Base-by-base conservation (phyloP, 2,113 vertebrate genomes). In the Gobius niger region DNA sequence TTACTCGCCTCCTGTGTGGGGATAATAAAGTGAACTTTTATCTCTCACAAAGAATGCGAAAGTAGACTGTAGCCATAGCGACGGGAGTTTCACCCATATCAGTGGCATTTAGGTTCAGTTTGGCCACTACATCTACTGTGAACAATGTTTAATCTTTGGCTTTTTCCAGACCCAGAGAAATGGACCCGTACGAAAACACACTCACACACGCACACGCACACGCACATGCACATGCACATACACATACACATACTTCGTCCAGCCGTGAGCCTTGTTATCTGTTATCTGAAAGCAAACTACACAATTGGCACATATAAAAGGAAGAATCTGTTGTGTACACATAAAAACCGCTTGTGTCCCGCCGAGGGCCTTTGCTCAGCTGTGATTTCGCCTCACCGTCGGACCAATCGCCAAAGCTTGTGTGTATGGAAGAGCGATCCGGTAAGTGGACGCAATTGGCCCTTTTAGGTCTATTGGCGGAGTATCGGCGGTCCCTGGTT, bases 301-400 rank as follows among this genome's bases (percentile, higher is more conserved):
- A 14, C 49, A 67, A 54, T n/a, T 15, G 44, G 52, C 19, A n/a
- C 34, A 14, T 59, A 49, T 51, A 44, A 57, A 63, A 13, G 44
- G 51, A 68, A 54, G 7, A 59, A 18, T 46, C 16, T 49, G 10
- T 24, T 19, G 34, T 44, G 42, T 16, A 63, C 61, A 72, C 6
- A 24, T 78, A 5, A 41, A 42, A 47, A n/a, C 44, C 66, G 41
- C 44, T 70, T 62, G 40, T 60, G 57, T 60, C 14, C 42, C 40
- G 70, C 11, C 9, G 0, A 59, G 73, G 77, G 76, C 66, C 57
- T 70, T 73, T 72, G 65, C 73, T 51, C 63, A 56, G 47, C 78
- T 72, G 67, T 78, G 73, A 79, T 85, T 70, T 77, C 68, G 80
- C 82, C 76, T 78, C 68, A 59, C 74, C 83, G 84, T 59, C 71